A percentile compares a stretch with the other conserved stretches of the same genome.
phyloP scores from a whole-genome alignment of 2,113 vertebrate species.

The Saguinus imperator region DNA sequence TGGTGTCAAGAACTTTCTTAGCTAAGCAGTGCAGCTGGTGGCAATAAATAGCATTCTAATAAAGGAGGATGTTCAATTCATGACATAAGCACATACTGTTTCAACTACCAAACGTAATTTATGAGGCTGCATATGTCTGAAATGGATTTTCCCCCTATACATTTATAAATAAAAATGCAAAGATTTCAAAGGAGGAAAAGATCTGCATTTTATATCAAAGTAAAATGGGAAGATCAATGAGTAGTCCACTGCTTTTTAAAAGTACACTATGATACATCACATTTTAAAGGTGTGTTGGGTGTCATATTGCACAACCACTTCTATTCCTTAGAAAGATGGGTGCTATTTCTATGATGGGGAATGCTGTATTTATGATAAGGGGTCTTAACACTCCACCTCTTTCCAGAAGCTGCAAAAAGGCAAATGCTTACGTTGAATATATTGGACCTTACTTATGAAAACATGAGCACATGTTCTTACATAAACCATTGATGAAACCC shows the following conservation, averaged over 20 bases:
- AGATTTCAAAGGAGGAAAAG: slow-evolving; percentile 82
- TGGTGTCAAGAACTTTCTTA: slow-evolving; percentile 94
- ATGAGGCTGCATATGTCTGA: slow-evolving; percentile 81
- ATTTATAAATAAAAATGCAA: slow-evolving; percentile 84
- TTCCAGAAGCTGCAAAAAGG: slow-evolving; percentile 67
- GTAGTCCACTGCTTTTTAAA: slow-evolving; percentile 80
- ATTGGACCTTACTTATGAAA: slow-evolving; percentile 69
- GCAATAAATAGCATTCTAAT: slow-evolving; percentile 95
- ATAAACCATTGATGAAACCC: slow-evolving; percentile 79
- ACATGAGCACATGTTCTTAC: slow-evolving; percentile 62
- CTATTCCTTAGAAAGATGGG: slow-evolving; percentile 82
- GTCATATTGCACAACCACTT: slow-evolving; percentile 80
- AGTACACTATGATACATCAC: slow-evolving; percentile 80
- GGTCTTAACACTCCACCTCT: slow-evolving; percentile 66
- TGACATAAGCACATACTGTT: slow-evolving; percentile 89
- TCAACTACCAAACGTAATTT: slow-evolving; percentile 88
- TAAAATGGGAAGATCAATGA: slow-evolving; percentile 83
- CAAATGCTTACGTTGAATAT: slow-evolving; percentile 62
- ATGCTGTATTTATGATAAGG: slow-evolving; percentile 74
- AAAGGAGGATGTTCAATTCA: slow-evolving; percentile 86
- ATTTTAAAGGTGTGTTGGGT: slow-evolving; percentile 77
- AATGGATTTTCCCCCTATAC: slow-evolving; percentile 79
- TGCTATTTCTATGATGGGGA: slow-evolving; percentile 75
- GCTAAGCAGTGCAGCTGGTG: slow-evolving; percentile 92
- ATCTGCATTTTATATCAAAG: slow-evolving; percentile 87